These are phyloP conservation scores for Bradypus variegatus DNA, from an alignment of 2,797 vertebrate species.

Conservation along the genomic window DNA sequence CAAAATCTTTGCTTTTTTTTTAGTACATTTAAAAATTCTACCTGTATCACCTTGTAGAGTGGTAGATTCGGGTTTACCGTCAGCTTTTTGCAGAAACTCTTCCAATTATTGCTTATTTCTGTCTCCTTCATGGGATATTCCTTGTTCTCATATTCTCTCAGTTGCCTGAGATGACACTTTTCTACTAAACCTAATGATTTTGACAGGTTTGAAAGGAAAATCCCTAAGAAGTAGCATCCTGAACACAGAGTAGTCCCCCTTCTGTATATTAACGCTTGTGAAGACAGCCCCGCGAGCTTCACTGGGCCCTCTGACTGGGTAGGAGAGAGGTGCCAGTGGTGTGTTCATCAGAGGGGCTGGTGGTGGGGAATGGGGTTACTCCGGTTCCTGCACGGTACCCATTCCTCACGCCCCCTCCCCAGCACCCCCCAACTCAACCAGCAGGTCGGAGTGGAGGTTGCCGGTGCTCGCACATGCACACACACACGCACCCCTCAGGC, in stretches of 20 bases:
- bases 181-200: background rate
- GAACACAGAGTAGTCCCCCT: background rate
- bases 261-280: background rate
- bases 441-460: background rate
- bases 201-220: conserved; percentile 13
- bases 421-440: background rate
- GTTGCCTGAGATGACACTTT: background rate
- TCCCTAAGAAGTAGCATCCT: background rate
- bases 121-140: background rate
- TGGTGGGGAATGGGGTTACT: background rate
- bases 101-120: background rate
- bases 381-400: background rate
- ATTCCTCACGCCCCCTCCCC: background rate
- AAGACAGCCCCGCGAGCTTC: background rate
- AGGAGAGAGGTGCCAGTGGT: background rate
- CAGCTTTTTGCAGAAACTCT: background rate
- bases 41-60: background rate
- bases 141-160: background rate
- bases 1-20: background rate
- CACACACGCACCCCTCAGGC: background rate
- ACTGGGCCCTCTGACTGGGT: background rate
- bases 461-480: background rate
- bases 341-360: background rate
- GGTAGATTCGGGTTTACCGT: background rate
- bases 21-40: background rate